These are phyloP conservation scores for Idaea aversata DNA, from an alignment of 2,888 invertebrate genomes.

Conservation along the genomic window DNA sequence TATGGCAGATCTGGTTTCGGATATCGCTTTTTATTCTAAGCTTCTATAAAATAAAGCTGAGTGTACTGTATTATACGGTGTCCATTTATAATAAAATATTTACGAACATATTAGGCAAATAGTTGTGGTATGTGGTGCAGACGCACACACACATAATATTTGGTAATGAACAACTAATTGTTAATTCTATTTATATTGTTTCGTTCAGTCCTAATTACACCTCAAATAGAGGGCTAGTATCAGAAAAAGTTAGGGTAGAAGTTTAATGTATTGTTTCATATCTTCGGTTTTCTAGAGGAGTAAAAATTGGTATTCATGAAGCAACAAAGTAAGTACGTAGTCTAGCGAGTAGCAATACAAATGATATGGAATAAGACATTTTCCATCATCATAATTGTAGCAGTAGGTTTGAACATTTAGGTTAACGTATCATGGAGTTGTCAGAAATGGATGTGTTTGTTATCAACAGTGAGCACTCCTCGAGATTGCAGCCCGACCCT, in stretches of 20 bases:
- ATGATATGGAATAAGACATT: background rate
- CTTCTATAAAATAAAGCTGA: background rate
- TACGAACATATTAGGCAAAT: background rate
- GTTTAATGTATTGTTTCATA: no score
- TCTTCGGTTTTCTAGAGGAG: no score
- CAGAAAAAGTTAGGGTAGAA: no score
- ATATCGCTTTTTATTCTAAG: background rate
- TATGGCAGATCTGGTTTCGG: conserved; percentile 2
- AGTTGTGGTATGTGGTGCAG: background rate
- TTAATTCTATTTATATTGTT: no score
- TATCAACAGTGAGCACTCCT: conserved; percentile 85
- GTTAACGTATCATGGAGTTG: background rate
- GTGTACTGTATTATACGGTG: background rate
- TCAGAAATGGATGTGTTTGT: conserved; percentile 10
- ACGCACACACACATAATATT: background rate
- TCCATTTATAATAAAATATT: background rate
- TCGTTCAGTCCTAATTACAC: no score
- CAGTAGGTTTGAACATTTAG: background rate
- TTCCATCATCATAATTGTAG: background rate
- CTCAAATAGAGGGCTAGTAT: no score
- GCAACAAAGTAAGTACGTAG: no score
- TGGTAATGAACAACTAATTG: no score
- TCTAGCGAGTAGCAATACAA: no score
- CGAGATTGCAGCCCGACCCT: conserved; percentile 92
- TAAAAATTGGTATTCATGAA: no score